Evolutionary conservation across 1,140 invertebrate genomes (phyloP).

Genomic region (Tigriopus japonicus): DNA sequence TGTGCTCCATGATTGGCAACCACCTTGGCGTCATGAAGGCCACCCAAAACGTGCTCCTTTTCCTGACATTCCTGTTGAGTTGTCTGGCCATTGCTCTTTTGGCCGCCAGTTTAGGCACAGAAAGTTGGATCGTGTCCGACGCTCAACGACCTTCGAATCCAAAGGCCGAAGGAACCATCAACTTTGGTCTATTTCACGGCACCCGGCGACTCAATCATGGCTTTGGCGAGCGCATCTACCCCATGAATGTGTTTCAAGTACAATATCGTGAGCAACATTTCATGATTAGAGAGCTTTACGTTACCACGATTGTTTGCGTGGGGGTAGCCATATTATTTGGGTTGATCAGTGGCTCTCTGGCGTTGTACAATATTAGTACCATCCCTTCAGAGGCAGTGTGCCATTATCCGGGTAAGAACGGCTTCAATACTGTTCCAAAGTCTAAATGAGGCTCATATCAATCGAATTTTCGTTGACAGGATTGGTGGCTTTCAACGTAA

Average conservation of each 20-base stretch:
- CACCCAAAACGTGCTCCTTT: neutral
- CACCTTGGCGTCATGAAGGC: too few species aligned
- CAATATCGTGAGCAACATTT: neutral
- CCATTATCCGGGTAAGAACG: neutral
- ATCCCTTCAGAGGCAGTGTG: neutral
- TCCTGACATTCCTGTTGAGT: neutral
- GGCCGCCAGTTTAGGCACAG: neutral
- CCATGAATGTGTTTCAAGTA: neutral
- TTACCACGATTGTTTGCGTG: neutral
- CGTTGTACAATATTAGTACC: neutral
- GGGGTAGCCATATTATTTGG: slow-evolving; percentile 1
- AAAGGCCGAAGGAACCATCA: neutral
- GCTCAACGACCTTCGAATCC: neutral
- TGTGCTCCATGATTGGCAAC: too few species aligned
- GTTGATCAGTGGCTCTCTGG: neutral
- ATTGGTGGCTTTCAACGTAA: neutral
- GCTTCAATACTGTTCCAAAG: neutral
- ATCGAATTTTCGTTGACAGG: neutral
- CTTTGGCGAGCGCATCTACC: slow-evolving; percentile 1
- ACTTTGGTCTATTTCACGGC: slow-evolving; percentile 1
- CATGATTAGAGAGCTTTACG: slow-evolving; percentile 1
- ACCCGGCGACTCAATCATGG: neutral
- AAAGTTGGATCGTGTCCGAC: neutral
- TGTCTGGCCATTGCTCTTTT: neutral
- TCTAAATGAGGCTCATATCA: neutral